Base-by-base conservation (phyloP, 2,888 invertebrate species). In the Pherbina coryleti region DNA sequence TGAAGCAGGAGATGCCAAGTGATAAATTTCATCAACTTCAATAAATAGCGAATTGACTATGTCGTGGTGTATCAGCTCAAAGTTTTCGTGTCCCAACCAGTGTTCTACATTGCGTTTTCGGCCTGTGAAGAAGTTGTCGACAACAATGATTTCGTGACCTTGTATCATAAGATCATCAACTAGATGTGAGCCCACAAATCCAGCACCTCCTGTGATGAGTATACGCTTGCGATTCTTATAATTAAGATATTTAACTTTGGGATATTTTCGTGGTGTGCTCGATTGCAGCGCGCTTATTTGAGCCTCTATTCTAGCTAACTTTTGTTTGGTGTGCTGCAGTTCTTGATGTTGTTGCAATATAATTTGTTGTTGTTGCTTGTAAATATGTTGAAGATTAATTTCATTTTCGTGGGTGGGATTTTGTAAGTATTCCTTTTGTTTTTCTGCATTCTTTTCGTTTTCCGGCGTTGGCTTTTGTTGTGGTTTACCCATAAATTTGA, bases 1-100 rank as follows among this genome's bases (percentile, higher is more conserved):
- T 83, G 98, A 98, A 1, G 99, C 99, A 11, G 99, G 99, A 88
- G 98, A 98, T 22, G 99, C 99, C 86, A 99, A 91, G 89, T 99
- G 99, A 90, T 99, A 99, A 86, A 99, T 98, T 91, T 99, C 96
- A 90, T 96, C 96, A 74, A 98, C 98, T 93, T 99, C 99, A 81
- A 99, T 95, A 90, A 96, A 99, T 64, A 99, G 91, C 25, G 99
- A 97, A 90, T 99, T 98, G 0, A 99, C 98, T 85, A 99, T 98
- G 87, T 99, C 99, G 90, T 99, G 99, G 90, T 99, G 98, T 70
- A 99, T 97, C 82, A 99, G 91, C 90, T 99, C 99, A 90, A 99
- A 99, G 90, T 99, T 99, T 85, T 97, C 95, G 90, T 99, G 99
- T 0, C 99, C 99, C 78, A 99, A 93, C 99, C 99, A 99, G 86